phyloP scores from a whole-genome alignment of 2,113 vertebrate genomes.

The Forbesichthys papilliferus region DNA sequence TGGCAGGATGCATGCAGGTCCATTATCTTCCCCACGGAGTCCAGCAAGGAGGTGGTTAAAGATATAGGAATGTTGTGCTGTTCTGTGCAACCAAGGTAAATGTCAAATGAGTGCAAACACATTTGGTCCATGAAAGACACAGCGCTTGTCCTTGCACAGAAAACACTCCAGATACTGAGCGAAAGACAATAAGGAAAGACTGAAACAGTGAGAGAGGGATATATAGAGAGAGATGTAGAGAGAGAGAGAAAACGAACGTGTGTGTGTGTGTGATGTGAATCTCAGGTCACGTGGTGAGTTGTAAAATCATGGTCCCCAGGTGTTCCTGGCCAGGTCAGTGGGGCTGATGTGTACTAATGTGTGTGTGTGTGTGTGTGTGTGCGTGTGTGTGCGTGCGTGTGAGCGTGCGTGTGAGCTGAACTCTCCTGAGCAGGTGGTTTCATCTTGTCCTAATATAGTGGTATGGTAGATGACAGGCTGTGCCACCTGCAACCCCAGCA shows the following conservation, averaged over 20 bases:
- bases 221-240: too few relatives aligned
- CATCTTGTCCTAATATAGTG: slow-evolving; percentile 46
- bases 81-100: too few relatives aligned
- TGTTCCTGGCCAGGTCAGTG: slow-evolving; percentile 2
- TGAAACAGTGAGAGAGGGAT: neutral
- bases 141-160: too few relatives aligned
- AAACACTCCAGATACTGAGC: too few relatives aligned
- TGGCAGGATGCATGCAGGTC: slow-evolving; percentile 55
- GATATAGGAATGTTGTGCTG: neutral
- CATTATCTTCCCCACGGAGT: slow-evolving; percentile 30
- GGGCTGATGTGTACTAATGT: slow-evolving; percentile 50
- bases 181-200: neutral
- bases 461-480: slow-evolving; percentile 50
- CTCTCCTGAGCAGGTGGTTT: slow-evolving; percentile 51
- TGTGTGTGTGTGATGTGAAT: slow-evolving; percentile 13
- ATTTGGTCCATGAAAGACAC: too few relatives aligned
- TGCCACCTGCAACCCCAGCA: slow-evolving; percentile 58
- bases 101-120: too few relatives aligned
- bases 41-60: slow-evolving; percentile 41
- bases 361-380: slow-evolving; percentile 27
- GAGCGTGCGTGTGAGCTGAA: slow-evolving; percentile 19
- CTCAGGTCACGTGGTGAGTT: slow-evolving; percentile 48
- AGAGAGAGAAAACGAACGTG: neutral
- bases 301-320: slow-evolving; percentile 47
- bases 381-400: slow-evolving; percentile 25